These are phyloP conservation scores for Numenius arquata DNA, from an alignment of 2,113 vertebrate genomes.

Conservation along the genomic window DNA sequence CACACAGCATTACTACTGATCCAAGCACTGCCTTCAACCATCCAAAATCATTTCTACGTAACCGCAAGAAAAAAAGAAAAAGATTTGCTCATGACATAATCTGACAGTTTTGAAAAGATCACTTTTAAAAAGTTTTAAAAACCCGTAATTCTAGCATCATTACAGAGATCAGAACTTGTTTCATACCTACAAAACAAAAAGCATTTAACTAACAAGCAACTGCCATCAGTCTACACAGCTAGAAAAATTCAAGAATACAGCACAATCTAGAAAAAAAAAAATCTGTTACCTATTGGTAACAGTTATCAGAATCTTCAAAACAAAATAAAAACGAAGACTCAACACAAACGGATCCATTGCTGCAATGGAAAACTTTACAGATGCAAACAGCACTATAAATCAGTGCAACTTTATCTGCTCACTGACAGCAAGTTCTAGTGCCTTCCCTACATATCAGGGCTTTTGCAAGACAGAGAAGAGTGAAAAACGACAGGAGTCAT, in stretches of 20 bases:
- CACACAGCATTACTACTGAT: slow-evolving; percentile 13
- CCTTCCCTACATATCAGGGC: background rate
- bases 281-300: background rate
- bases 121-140: background rate
- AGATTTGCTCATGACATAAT: background rate
- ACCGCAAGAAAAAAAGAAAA: background rate
- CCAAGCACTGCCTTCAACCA: background rate
- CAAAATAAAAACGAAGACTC: background rate
- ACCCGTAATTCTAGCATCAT: background rate
- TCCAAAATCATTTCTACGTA: background rate
- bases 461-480: background rate
- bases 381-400: slow-evolving; percentile 2
- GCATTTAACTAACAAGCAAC: background rate
- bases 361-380: slow-evolving; percentile 29
- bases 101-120: background rate
- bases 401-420: background rate
- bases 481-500: slow-evolving; percentile 23
- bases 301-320: background rate
- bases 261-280: background rate
- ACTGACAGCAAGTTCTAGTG: background rate
- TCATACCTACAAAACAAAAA: background rate
- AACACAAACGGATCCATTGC: background rate
- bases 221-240: background rate
- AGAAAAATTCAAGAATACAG: background rate
- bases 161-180: background rate